Evolutionary conservation across 1,140 invertebrate species (phyloP).

Genomic region (Drosophila neocordata): DNA sequence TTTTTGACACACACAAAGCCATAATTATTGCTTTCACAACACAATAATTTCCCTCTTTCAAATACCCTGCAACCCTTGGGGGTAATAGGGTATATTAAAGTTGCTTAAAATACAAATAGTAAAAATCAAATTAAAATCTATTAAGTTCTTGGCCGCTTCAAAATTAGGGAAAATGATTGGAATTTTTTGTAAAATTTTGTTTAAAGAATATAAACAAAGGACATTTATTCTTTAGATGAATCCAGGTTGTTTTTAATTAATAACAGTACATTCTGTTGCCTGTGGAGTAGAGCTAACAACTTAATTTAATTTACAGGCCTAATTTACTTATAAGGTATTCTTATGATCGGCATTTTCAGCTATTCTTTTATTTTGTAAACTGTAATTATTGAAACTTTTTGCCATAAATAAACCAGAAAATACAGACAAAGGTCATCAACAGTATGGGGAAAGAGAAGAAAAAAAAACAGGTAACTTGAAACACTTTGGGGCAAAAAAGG

Average conservation of each 20-base stretch:
- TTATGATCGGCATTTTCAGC: background rate
- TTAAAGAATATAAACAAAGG: too few species aligned
- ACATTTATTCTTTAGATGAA: too few species aligned
- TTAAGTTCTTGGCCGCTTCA: too few species aligned
- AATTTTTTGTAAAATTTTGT: too few species aligned
- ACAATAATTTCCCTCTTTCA: background rate
- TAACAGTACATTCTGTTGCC: too few species aligned
- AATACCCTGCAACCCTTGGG: background rate
- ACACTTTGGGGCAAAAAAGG: conserved; percentile 11
- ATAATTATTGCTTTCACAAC: conserved; percentile 9
- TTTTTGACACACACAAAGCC: conserved; percentile 6
- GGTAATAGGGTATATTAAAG: background rate
- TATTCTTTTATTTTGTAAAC: background rate
- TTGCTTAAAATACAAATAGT: background rate
- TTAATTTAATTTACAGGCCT: background rate
- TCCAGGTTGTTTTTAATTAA: too few species aligned
- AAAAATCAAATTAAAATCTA: background rate
- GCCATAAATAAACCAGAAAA: conserved; percentile 15
- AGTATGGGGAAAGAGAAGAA: background rate
- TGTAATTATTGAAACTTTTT: conserved; percentile 15
- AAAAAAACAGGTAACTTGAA: conserved; percentile 2
- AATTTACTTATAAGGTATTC: background rate
- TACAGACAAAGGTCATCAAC: conserved; percentile 1
- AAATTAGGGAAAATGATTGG: too few species aligned
- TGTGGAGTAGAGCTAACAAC: too few species aligned